A percentile compares a stretch with the other conserved stretches of the same genome.
Conservation (phyloP, 2,888 invertebrate genomes). For the Tenthredo scrophulariae region DNA sequence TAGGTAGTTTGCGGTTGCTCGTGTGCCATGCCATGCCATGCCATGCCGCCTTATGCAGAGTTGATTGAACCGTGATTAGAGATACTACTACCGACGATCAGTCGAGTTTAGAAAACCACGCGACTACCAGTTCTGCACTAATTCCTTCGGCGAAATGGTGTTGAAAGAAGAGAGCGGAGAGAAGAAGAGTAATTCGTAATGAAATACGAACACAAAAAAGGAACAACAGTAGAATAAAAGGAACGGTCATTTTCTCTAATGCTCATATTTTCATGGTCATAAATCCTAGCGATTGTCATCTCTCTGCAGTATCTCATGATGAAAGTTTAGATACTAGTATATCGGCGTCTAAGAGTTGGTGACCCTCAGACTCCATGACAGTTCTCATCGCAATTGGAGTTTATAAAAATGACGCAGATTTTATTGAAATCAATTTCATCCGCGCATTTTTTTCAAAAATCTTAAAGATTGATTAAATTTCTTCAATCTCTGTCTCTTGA, state of each 20-base stretch:
- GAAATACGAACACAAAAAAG: background rate
- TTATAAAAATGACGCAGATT: background rate
- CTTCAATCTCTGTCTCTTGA: too few relatives aligned
- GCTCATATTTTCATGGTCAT: background rate
- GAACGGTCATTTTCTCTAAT: background rate
- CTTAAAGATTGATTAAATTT: too few relatives aligned
- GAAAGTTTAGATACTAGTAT: background rate
- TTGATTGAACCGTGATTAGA: slow-evolving; percentile 48
- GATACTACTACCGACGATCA: background rate
- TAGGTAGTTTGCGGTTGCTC: slow-evolving; percentile 8
- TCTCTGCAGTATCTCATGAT: background rate
- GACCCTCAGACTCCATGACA: background rate
- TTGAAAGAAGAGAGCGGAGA: background rate
- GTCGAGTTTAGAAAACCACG: background rate
- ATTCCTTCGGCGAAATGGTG: background rate
- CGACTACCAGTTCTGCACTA: slow-evolving; percentile 3
- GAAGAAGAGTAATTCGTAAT: background rate
- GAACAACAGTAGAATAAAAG: background rate
- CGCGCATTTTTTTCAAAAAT: too few relatives aligned
- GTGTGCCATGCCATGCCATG: background rate
- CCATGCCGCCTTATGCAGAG: slow-evolving; percentile 9
- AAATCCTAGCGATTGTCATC: background rate
- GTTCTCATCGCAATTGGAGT: background rate
- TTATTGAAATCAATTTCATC: background rate
- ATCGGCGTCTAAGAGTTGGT: background rate